Evolutionary conservation across 2,113 vertebrate species (phyloP).

Genomic region (Sisor rabdophorus): DNA sequence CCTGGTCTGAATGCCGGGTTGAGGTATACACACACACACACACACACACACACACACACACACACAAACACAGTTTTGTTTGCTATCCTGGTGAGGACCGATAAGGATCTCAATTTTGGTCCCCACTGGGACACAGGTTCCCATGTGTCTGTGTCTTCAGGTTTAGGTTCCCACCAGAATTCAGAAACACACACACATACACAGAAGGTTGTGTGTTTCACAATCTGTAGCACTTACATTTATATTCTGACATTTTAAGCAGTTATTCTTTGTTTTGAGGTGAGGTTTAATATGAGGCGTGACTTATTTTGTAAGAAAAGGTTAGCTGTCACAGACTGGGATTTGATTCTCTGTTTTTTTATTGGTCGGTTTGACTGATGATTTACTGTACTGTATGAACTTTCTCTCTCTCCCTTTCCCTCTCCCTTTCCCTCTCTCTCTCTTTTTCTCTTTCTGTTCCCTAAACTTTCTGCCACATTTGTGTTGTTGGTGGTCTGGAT

Average conservation of each 20-base stretch:
- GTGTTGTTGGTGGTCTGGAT: neutral
- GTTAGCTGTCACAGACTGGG: no score
- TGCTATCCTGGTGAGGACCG: no score
- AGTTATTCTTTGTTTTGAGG: neutral
- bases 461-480: neutral
- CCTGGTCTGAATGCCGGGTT: slow-evolving; percentile 88
- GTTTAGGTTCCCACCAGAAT: no score
- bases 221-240: no score
- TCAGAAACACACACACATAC: neutral
- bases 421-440: neutral
- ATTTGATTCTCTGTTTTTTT: neutral
- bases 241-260: neutral
- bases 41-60: neutral
- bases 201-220: neutral
- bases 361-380: no score
- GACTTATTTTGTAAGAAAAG: neutral
- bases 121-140: no score
- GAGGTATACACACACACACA: slow-evolving; percentile 70
- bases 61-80: slow-evolving; percentile 3
- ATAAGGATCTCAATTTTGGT: no score
- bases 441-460: neutral
- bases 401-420: no score
- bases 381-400: no score
- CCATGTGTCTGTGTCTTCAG: no score
- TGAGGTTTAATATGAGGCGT: neutral